phyloP scores from a whole-genome alignment of 2,797 vertebrate species.

The Hirundo rustica region DNA sequence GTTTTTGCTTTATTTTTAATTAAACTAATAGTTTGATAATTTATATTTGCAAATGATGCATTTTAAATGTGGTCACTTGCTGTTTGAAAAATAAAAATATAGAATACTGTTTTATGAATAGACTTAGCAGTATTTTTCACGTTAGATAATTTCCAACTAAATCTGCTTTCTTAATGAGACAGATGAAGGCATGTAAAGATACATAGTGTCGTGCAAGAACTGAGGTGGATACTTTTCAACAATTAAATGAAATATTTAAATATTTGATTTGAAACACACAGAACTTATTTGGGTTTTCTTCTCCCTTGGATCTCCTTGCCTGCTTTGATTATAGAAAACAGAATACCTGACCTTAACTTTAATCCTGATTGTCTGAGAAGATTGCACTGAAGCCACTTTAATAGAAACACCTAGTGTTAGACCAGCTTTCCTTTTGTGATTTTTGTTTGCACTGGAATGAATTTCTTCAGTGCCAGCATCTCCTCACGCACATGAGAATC shows the following conservation, averaged over 20 bases:
- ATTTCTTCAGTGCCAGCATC: background rate
- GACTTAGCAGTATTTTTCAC: slow-evolving; percentile 75
- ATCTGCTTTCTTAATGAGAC: slow-evolving; percentile 3
- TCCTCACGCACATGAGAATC: background rate
- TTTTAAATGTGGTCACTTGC: slow-evolving; percentile 79
- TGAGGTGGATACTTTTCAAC: background rate
- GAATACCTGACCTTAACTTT: background rate
- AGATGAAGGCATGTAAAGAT: slow-evolving; percentile 11
- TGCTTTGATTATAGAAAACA: background rate
- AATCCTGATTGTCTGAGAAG: background rate
- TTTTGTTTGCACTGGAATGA: background rate
- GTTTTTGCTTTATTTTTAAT: slow-evolving; percentile 77
- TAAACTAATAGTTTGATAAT: slow-evolving; percentile 76
- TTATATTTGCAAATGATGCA: slow-evolving; percentile 80
- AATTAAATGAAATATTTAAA: slow-evolving; percentile 6
- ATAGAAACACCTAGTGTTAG: background rate
- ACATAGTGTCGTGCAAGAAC: background rate
- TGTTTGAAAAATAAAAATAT: slow-evolving; percentile 79
- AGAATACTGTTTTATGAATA: slow-evolving; percentile 77
- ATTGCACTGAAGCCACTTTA: background rate
- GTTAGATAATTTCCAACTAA: slow-evolving; percentile 14
- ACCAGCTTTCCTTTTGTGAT: background rate
- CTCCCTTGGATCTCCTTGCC: background rate
- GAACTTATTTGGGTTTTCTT: background rate
- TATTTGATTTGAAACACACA: background rate